These are phyloP conservation scores for Drosophila pseudoananassae DNA, from an alignment of 1,140 invertebrate species.

Conservation along the genomic window DNA sequence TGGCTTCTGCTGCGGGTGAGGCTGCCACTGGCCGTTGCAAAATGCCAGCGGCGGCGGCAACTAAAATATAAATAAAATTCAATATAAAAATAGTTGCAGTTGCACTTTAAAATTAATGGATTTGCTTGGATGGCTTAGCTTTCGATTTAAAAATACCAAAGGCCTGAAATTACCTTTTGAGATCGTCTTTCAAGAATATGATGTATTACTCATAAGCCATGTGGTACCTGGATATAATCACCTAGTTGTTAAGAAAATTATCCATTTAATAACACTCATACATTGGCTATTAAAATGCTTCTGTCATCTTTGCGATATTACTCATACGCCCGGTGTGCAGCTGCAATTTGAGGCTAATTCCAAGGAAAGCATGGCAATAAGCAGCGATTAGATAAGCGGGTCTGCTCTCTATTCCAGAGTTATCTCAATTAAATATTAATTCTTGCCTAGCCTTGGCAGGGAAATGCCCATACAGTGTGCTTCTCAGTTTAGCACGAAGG, in stretches of 20 bases:
- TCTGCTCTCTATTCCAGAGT: slow-evolving; percentile 8
- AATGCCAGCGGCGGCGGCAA: slow-evolving; percentile 38
- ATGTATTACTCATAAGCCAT: slow-evolving; percentile 44
- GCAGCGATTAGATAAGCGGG: slow-evolving; percentile 30
- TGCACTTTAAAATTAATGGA: slow-evolving; percentile 63
- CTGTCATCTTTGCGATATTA: slow-evolving; percentile 36
- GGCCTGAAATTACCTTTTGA: slow-evolving; percentile 2
- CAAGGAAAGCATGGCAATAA: slow-evolving; percentile 48
- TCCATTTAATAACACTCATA: slow-evolving; percentile 16
- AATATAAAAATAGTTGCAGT: slow-evolving; percentile 63
- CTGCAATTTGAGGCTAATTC: slow-evolving; percentile 50
- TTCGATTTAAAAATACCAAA: slow-evolving; percentile 40
- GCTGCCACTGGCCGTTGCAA: slow-evolving; percentile 39
- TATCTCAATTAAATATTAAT: slow-evolving; percentile 1
- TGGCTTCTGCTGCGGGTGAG: slow-evolving; percentile 33
- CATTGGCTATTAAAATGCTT: slow-evolving; percentile 8
- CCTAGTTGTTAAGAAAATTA: slow-evolving; percentile 41
- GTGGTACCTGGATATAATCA: slow-evolving; percentile 17
- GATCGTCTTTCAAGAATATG: slow-evolving; percentile 10
- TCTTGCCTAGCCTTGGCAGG: not conserved
- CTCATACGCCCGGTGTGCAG: slow-evolving; percentile 56
- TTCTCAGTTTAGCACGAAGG: not conserved
- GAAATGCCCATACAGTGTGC: no score
- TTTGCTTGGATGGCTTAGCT: slow-evolving; percentile 51
- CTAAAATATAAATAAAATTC: slow-evolving; percentile 38